Conservation (phyloP, 1,140 invertebrate genomes). For the Drosophila rhopaloa region DNA sequence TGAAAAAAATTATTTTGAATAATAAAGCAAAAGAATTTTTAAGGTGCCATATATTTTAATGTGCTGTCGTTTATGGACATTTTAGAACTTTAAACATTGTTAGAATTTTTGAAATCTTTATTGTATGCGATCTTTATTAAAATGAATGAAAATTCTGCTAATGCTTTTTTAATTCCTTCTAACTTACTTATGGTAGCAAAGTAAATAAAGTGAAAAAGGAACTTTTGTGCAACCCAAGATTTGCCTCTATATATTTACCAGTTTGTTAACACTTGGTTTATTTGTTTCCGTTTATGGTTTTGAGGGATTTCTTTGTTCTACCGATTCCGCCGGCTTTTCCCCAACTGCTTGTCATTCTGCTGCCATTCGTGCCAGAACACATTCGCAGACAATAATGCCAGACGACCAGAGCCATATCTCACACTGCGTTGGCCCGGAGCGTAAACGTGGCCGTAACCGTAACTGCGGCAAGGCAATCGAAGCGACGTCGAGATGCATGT, state of each 20-base stretch:
- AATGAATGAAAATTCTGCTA: too few relatives aligned
- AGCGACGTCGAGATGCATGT: slow-evolving; percentile 27
- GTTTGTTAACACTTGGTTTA: slow-evolving; percentile 4
- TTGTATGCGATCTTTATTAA: too few relatives aligned
- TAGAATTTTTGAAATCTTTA: too few relatives aligned
- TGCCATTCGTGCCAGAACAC: slow-evolving; percentile 3
- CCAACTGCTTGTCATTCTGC: slow-evolving; percentile 11
- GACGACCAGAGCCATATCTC: slow-evolving; percentile 19
- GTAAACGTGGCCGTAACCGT: slow-evolving; percentile 35
- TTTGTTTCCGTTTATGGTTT: too few relatives aligned
- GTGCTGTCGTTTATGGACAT: too few relatives aligned
- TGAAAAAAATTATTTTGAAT: too few relatives aligned
- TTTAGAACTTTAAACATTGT: too few relatives aligned
- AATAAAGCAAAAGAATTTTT: too few relatives aligned
- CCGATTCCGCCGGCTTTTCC: too few relatives aligned
- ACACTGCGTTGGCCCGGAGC: slow-evolving; percentile 21
- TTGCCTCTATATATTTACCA: not conserved
- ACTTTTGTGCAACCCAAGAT: not conserved
- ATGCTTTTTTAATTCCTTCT: too few relatives aligned
- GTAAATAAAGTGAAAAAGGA: not conserved
- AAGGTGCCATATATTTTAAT: too few relatives aligned
- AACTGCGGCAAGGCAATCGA: slow-evolving; percentile 40
- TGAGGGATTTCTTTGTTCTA: not conserved
- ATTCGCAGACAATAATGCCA: slow-evolving; percentile 20
- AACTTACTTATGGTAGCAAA: not conserved